These are phyloP conservation scores for Caenorhabditis doughertyi DNA, from an alignment of 2,888 invertebrate genomes.

Conservation along the genomic window DNA sequence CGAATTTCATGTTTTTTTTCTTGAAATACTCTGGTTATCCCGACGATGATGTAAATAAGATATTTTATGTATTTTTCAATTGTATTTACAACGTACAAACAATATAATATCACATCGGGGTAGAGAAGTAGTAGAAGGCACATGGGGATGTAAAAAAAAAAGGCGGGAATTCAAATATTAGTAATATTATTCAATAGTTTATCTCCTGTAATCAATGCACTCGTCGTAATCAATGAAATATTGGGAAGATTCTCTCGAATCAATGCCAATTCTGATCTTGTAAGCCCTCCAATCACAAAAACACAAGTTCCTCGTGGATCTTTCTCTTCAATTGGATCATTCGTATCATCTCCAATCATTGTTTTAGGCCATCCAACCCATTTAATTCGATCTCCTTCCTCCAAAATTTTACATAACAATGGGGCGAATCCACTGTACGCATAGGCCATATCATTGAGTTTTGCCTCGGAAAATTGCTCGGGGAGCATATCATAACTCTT, in stretches of 20 bases:
- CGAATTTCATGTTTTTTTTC: too few species aligned
- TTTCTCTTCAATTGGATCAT: constrained; percentile 50
- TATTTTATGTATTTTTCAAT: too few species aligned
- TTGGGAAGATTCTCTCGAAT: constrained; percentile 65
- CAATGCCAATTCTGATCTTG: constrained; percentile 89
- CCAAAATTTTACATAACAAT: constrained; percentile 89
- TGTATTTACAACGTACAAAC: too few species aligned
- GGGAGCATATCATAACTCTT: constrained; percentile 69
- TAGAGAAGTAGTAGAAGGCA: too few species aligned
- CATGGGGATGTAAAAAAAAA: too few species aligned
- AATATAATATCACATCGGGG: too few species aligned
- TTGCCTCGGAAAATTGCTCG: constrained; percentile 79
- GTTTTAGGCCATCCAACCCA: constrained; percentile 72
- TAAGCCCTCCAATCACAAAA: constrained; percentile 97
- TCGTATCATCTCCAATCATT: constrained; percentile 38
- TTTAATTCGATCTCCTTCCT: constrained; percentile 83
- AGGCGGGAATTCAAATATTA: constrained; percentile 57
- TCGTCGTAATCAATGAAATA: constrained; percentile 67
- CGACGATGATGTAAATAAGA: too few species aligned
- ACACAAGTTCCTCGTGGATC: constrained; percentile 83
- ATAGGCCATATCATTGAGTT: constrained; percentile 92
- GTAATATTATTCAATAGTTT: constrained; percentile 71
- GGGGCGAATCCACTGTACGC: constrained; percentile 95
- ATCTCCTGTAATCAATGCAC: constrained; percentile 68
- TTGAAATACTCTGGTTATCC: too few species aligned